Conservation (phyloP, 2,888 invertebrate species). For the Taphrorychus bicolor region DNA sequence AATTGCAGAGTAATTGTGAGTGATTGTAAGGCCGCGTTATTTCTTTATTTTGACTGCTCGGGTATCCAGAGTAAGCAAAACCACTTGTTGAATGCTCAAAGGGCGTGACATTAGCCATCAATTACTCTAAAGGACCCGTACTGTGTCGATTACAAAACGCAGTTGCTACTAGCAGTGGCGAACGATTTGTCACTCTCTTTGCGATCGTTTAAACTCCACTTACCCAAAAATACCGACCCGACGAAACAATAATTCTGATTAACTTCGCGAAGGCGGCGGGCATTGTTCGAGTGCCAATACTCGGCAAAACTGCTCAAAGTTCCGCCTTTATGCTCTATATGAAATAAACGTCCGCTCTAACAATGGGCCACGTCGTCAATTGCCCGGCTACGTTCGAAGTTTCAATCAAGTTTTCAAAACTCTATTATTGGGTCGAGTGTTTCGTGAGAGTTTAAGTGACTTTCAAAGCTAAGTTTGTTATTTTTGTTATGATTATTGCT, state of each 20-base stretch:
- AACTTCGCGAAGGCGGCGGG: conserved; percentile 16
- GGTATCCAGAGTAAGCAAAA: neutral
- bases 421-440: conserved; percentile 9
- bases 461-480: neutral
- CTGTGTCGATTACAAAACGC: conserved; percentile 47
- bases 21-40: neutral
- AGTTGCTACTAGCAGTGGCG: conserved; percentile 47
- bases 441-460: neutral
- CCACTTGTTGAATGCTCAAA: neutral
- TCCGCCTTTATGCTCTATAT: conserved; percentile 19
- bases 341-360: conserved; percentile 22
- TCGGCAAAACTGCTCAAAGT: conserved; percentile 21
- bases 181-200: conserved; percentile 50
- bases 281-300: conserved; percentile 29
- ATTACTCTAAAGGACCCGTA: conserved; percentile 28
- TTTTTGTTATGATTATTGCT: neutral
- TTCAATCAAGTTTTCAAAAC: conserved; percentile 35
- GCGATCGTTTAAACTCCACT: conserved; percentile 44
- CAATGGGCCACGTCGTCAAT: conserved; percentile 16
- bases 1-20: neutral
- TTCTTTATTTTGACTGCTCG: neutral
- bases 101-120: conserved; percentile 24
- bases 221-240: conserved; percentile 37
- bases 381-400: conserved; percentile 19
- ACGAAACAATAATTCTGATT: conserved; percentile 22